Evolutionary conservation across 2,888 invertebrate species (phyloP), one percentile per base, ranked within the genome.

Genomic region (Dromius quadrimaculatus): DNA sequence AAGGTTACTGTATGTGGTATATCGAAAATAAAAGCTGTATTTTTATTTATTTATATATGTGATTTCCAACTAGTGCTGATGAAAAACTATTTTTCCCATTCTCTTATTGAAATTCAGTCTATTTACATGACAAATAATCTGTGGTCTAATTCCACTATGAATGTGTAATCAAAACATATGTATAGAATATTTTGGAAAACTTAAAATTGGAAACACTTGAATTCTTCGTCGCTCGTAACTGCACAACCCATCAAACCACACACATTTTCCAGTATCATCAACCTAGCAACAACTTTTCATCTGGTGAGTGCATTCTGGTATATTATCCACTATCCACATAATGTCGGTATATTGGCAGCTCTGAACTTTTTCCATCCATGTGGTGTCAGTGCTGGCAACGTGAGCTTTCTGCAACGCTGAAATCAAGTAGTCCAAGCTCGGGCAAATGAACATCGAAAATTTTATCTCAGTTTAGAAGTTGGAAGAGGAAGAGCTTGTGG

Each of bases 271-370:
- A 28, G 28, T 28, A 28, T 28, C 6, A 28, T 8, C 28, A 28
- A 28, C 41, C 11, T 13, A n/a, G n/a, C n/a, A 41, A 41, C 41
- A 41, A 13, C 41, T 41, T 41, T 41, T 41, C 41, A 41, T 41
- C 13, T 41, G 13, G 41, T 41, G 41, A 41, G 41, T 41, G 41
- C 41, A 41, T 9, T 3, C 41, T 15, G 41, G 11, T 41, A 15
- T 41, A 41, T 41, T 41, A 41, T 41, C 41, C 41, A 13, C 6
- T 15, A n/a, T n/a, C n/a, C n/a, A n/a, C n/a, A n/a, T n/a, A n/a
- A 6, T 41, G 13, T 15, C 13, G 41, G 41, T 41, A 41, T 41
- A 41, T 41, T 41, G 41, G 41, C 41, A 13, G 41, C 3, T 15
- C 28, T 28, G 41, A 13, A n/a, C n/a, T n/a, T n/a, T n/a, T n/a